These are phyloP conservation scores for Dascyllus trimaculatus DNA, from an alignment of 2,113 vertebrate species.

Conservation along the genomic window DNA sequence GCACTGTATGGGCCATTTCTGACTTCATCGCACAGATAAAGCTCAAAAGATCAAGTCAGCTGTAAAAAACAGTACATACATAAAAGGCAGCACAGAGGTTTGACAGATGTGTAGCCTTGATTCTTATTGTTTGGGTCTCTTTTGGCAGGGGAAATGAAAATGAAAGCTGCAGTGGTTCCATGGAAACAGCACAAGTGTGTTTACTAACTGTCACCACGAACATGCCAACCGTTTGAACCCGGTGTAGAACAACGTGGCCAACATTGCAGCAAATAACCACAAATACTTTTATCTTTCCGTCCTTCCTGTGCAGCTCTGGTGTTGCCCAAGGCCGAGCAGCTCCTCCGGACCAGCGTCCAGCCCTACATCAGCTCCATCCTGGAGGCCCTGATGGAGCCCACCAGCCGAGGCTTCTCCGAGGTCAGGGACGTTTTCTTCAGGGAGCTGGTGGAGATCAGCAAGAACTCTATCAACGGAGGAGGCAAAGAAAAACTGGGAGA, in stretches of 20 bases:
- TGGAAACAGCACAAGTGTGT: slow-evolving; percentile 1
- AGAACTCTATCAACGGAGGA: slow-evolving; percentile 92
- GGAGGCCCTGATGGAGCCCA: slow-evolving; percentile 97
- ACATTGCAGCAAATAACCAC: neutral
- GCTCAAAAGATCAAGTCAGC: neutral
- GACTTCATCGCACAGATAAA: slow-evolving; percentile 24
- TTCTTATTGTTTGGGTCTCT: neutral
- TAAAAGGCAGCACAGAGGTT: neutral
- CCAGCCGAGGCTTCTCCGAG: slow-evolving; percentile 95
- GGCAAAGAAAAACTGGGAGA: slow-evolving; percentile 92
- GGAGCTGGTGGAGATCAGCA: slow-evolving; percentile 95
- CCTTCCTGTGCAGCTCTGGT: slow-evolving; percentile 84
- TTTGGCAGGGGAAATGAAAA: neutral
- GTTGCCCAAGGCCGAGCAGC: slow-evolving; percentile 92
- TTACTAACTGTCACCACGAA: neutral
- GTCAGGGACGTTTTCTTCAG: slow-evolving; percentile 94
- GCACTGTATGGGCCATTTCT: neutral
- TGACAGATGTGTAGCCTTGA: neutral
- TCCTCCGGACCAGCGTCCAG: slow-evolving; percentile 91
- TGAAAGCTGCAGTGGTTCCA: slow-evolving; percentile 6
- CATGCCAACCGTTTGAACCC: slow-evolving; percentile 14
- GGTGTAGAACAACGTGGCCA: neutral
- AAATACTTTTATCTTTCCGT: neutral
- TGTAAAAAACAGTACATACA: neutral
- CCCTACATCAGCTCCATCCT: slow-evolving; percentile 96